Conservation (phyloP, 2,113 vertebrate genomes). For the Tachuris rubrigastra region DNA sequence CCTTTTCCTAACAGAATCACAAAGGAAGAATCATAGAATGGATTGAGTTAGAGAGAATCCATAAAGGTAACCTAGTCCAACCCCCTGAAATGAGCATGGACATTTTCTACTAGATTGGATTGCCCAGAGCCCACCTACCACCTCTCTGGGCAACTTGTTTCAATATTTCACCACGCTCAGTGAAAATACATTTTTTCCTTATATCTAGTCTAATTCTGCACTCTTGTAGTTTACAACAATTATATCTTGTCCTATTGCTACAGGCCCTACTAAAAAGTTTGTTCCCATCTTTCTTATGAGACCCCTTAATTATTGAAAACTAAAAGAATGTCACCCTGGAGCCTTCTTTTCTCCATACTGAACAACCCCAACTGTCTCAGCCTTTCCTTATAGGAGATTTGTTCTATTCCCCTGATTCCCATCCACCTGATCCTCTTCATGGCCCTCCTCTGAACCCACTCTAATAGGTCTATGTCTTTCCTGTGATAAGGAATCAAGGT, state of each 20-base stretch:
- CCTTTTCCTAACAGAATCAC: background rate
- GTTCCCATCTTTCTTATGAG: background rate
- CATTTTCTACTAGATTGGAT: background rate
- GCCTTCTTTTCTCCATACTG: background rate
- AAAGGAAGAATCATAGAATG: background rate
- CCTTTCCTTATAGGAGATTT: background rate
- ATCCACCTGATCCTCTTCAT: background rate
- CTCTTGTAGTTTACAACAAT: background rate
- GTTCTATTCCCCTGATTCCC: background rate
- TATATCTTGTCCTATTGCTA: background rate
- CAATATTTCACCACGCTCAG: background rate
- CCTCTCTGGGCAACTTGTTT: background rate
- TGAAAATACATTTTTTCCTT: background rate
- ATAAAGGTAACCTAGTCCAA: background rate
- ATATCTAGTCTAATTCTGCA: background rate
- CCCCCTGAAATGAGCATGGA: background rate
- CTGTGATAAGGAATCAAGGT: background rate
- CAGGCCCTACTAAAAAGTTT: background rate
- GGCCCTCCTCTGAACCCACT: background rate
- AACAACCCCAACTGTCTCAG: background rate
- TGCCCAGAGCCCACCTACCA: background rate
- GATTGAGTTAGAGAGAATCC: background rate
- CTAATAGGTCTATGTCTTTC: too few relatives aligned
- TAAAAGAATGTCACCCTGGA: fast-evolving
- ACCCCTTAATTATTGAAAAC: background rate